These are phyloP conservation scores for Merluccius polli DNA, from an alignment of 2,797 vertebrate species.

Conservation along the genomic window DNA sequence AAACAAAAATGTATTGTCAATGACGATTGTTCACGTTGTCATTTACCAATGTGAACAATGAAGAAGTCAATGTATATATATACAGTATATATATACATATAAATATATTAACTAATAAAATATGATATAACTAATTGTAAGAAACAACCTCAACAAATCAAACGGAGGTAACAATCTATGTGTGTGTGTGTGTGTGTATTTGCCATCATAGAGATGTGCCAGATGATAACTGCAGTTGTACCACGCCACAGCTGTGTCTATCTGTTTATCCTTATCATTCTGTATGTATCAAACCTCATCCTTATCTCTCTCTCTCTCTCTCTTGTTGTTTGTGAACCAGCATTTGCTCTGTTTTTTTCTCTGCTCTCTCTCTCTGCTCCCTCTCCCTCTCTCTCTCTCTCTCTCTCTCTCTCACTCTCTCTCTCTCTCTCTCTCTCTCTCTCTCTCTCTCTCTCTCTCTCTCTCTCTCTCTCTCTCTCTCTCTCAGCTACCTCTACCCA, in stretches of 20 bases:
- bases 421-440: neutral
- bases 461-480: constrained; percentile 28
- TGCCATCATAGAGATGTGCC: too few relatives aligned
- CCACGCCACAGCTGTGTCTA: too few relatives aligned
- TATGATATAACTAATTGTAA: neutral
- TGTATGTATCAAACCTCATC: too few relatives aligned
- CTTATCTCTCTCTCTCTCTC: too few relatives aligned
- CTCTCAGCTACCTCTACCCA: constrained; percentile 79
- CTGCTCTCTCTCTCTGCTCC: neutral
- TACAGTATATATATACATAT: too few relatives aligned
- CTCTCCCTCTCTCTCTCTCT: too few relatives aligned
- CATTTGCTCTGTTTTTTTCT: neutral
- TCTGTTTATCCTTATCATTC: too few relatives aligned
- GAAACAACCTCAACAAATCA: neutral
- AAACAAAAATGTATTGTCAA: neutral
- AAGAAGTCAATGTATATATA: neutral
- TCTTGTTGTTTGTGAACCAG: neutral
- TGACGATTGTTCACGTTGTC: neutral
- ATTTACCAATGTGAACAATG: neutral
- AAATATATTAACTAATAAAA: neutral
- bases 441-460: constrained; percentile 15
- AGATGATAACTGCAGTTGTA: too few relatives aligned
- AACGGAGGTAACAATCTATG: too few relatives aligned
- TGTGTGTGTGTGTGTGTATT: too few relatives aligned
- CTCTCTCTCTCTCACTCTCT: too few relatives aligned